These are phyloP conservation scores for Mormyrus proboscirostris DNA, from an alignment of 2,797 vertebrate genomes.

Conservation along the genomic window DNA sequence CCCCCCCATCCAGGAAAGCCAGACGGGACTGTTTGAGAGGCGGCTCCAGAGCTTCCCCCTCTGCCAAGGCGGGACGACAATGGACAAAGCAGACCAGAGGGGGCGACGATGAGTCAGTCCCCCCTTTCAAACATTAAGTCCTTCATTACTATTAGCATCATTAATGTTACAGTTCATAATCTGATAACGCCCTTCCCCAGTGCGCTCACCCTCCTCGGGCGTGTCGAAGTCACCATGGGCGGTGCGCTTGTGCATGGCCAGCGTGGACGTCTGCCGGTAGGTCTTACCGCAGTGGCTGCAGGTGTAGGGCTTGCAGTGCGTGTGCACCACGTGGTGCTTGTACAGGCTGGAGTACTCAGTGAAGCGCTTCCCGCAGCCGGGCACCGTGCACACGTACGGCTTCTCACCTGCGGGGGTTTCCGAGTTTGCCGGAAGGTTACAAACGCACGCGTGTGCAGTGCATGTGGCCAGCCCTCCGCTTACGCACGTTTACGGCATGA, in stretches of 20 bases:
- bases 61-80: constrained; percentile 2
- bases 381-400: constrained; percentile 69
- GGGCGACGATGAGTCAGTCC: neutral
- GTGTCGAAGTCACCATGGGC: constrained; percentile 68
- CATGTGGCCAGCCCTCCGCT: neutral
- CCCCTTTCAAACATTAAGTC: neutral
- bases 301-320: constrained; percentile 73
- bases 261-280: constrained; percentile 69
- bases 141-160: neutral
- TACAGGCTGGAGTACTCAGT: constrained; percentile 74
- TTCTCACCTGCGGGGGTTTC: constrained; percentile 61
- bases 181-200: constrained; percentile 22
- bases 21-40: constrained; percentile 42
- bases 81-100: neutral
- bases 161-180: neutral
- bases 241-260: constrained; percentile 69
- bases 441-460: neutral
- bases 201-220: constrained; percentile 54
- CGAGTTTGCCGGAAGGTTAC: neutral
- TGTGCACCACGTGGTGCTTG: constrained; percentile 75
- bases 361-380: constrained; percentile 70
- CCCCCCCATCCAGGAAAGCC: constrained; percentile 54
- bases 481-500: neutral
- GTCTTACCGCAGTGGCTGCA: constrained; percentile 71
- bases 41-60: constrained; percentile 42